These are phyloP conservation scores for Ifrita kowaldi DNA, from an alignment of 2,113 vertebrate species.

Conservation along the genomic window DNA sequence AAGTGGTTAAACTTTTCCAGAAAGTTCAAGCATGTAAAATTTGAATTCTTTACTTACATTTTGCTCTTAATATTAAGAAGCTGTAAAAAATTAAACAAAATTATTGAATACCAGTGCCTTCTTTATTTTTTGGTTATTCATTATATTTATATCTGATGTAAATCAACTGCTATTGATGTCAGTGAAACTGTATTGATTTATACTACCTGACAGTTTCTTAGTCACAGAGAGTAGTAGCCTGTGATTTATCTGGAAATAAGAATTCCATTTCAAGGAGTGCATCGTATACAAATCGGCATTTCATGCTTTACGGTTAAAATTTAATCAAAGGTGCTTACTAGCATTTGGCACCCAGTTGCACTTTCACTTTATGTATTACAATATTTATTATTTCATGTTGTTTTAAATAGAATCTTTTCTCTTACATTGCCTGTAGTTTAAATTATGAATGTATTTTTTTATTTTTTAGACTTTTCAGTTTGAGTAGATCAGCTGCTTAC, in stretches of 20 bases:
- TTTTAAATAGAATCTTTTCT: background rate
- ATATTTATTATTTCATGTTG: background rate
- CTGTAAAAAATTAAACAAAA: background rate
- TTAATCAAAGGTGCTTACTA: background rate
- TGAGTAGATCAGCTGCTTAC: background rate
- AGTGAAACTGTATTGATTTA: background rate
- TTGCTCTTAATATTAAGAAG: background rate
- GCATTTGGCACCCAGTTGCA: background rate
- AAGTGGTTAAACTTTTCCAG: background rate
- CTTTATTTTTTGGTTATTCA: background rate
- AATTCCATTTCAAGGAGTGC: background rate
- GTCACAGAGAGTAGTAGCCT: background rate
- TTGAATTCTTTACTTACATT: background rate
- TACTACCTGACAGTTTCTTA: background rate
- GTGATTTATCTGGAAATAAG: background rate
- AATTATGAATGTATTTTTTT: background rate
- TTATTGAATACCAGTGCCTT: background rate
- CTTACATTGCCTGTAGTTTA: background rate
- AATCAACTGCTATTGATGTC: background rate
- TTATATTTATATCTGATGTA: background rate
- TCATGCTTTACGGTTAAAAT: background rate
- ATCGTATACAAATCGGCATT: background rate
- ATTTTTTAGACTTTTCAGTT: background rate
- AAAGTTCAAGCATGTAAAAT: background rate
- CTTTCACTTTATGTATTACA: background rate